phyloP scores from a whole-genome alignment of 2,888 invertebrate species.

The Antheraea assamensis region DNA sequence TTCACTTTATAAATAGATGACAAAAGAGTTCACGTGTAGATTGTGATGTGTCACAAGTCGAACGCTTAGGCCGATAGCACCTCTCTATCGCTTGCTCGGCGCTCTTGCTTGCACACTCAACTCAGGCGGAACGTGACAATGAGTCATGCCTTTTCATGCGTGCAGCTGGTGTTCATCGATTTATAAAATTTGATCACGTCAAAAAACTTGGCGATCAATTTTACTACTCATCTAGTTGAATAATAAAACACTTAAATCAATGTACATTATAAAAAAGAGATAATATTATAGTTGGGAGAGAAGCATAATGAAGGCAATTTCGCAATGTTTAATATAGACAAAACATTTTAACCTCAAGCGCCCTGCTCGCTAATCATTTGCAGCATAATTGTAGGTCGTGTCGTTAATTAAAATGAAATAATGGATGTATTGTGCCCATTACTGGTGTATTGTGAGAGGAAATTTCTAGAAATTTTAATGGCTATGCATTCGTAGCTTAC shows the following conservation, averaged over 20 bases:
- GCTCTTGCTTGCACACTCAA: too few relatives aligned
- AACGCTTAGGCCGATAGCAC: too few relatives aligned
- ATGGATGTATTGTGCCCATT: conserved; percentile 43
- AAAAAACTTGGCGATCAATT: too few relatives aligned
- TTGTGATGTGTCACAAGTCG: too few relatives aligned
- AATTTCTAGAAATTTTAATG: not conserved
- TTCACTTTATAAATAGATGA: too few relatives aligned
- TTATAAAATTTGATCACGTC: too few relatives aligned
- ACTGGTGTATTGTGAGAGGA: conserved; percentile 18
- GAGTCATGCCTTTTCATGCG: too few relatives aligned
- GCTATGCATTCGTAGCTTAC: not conserved
- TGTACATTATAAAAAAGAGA: not conserved
- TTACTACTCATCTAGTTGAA: too few relatives aligned
- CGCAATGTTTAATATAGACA: not conserved
- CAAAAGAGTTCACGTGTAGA: too few relatives aligned
- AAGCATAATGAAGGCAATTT: not conserved
- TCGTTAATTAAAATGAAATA: conserved; percentile 50
- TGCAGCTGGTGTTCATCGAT: too few relatives aligned
- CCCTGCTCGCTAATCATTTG: conserved; percentile 1
- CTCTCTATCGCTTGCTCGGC: too few relatives aligned
- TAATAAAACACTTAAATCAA: not conserved
- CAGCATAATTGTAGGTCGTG: conserved; percentile 6
- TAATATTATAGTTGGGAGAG: not conserved
- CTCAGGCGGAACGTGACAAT: too few relatives aligned
- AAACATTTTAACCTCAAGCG: not conserved